These are phyloP conservation scores for Eilema caniola DNA, from an alignment of 2,888 invertebrate species.

Conservation along the genomic window DNA sequence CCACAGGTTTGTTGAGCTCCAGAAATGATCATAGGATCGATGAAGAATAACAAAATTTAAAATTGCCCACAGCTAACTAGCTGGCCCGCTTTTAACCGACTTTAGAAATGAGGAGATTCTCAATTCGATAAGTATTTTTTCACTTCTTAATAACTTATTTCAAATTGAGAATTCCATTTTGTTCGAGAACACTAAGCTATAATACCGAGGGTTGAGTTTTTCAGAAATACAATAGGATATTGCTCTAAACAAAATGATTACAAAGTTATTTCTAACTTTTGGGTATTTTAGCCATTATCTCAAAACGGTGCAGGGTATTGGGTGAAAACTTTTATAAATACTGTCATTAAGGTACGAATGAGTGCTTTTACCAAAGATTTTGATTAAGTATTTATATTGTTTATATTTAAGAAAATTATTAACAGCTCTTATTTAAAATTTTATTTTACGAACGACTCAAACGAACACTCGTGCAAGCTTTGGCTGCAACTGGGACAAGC, in stretches of 20 bases:
- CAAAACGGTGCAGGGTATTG: conserved; percentile 4
- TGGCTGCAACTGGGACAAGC: neutral
- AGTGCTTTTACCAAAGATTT: conserved; percentile 10
- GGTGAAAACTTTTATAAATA: neutral
- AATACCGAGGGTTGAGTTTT: neutral
- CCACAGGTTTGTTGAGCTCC: no score
- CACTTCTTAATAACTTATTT: neutral
- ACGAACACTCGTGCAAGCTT: no score
- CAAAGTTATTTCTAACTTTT: conserved; percentile 4
- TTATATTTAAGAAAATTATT: neutral
- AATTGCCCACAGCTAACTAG: neutral
- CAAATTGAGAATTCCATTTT: neutral
- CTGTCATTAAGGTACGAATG: conserved; percentile 3
- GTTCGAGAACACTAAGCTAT: conserved; percentile 2
- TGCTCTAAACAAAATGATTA: conserved; percentile 1
- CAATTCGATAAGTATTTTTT: no score
- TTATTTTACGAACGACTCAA: neutral
- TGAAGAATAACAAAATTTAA: neutral
- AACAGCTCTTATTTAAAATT: neutral
- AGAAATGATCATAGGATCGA: no score
- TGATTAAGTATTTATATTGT: neutral
- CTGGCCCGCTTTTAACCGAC: no score
- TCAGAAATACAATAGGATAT: neutral
- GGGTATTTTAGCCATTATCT: conserved; percentile 2
- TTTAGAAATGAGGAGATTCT: no score